Percentiles rank a stretch among this genome's conserved stretches.
phyloP scores from a whole-genome alignment of 2,797 vertebrate genomes.

The Rhabdophis nuchalis region DNA sequence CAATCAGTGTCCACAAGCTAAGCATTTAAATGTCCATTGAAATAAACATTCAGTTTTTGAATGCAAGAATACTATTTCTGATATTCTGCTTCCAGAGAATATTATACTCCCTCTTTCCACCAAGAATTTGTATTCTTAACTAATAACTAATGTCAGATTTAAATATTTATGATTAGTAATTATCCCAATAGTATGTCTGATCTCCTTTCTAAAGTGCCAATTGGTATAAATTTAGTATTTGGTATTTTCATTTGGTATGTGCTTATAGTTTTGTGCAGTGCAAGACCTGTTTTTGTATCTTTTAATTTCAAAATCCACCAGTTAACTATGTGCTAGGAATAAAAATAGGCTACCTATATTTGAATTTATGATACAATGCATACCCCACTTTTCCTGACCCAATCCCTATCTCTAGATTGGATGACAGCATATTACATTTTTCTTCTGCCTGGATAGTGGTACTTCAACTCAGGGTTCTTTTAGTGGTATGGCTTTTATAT shows the following conservation, averaged over 20 bases:
- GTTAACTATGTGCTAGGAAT: neutral
- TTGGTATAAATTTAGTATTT: neutral
- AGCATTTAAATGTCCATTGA: neutral
- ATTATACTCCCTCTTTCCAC: neutral
- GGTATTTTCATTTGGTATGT: neutral
- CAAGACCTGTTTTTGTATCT: neutral
- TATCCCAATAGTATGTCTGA: neutral
- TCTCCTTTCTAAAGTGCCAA: neutral
- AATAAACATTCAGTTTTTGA: neutral
- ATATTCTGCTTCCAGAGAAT: neutral
- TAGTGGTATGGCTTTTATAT: neutral
- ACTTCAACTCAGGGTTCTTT: neutral
- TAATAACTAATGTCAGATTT: neutral
- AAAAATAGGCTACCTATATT: neutral
- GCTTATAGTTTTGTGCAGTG: neutral
- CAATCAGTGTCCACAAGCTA: neutral
- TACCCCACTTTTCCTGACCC: neutral
- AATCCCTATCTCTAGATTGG: neutral
- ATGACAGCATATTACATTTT: neutral
- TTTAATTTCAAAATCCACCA: neutral
- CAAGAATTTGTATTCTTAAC: neutral
- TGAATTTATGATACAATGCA: neutral
- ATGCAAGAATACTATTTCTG: neutral
- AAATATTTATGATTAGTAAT: neutral
- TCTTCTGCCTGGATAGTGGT: neutral